Conservation (phyloP, 2,797 vertebrate genomes). For the Phrynocephalus vlangalii region DNA sequence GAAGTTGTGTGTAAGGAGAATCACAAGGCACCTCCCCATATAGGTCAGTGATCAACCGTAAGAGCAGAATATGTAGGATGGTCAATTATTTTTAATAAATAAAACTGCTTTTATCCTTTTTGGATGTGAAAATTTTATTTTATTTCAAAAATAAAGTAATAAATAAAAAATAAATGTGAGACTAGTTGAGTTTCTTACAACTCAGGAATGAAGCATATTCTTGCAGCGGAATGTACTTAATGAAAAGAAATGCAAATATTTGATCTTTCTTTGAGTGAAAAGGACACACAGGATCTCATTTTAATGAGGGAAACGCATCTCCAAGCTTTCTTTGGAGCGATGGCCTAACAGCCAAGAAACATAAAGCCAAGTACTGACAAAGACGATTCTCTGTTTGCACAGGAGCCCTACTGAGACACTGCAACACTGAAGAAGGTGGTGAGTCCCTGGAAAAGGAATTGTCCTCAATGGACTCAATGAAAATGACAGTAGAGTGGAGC, state of each 20-base stretch:
- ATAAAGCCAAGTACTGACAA: not conserved
- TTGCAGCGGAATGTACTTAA: slow-evolving; percentile 24
- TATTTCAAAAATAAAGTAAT: too few species aligned
- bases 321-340: slow-evolving; percentile 28
- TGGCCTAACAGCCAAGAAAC: slow-evolving; percentile 11
- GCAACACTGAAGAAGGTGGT: not conserved
- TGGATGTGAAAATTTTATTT: not conserved
- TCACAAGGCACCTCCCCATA: not conserved
- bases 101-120: slow-evolving; percentile 32
- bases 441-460: not conserved
- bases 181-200: slow-evolving; percentile 9
- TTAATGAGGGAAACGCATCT: not conserved
- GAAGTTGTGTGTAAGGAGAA: not conserved
- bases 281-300: slow-evolving; percentile 18
- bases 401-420: not conserved
- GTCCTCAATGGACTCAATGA: not conserved
- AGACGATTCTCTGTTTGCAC: not conserved
- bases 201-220: slow-evolving; percentile 64
- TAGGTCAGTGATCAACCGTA: not conserved
- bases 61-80: slow-evolving; percentile 1
- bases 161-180: too few species aligned
- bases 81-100: slow-evolving; percentile 45
- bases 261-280: slow-evolving; percentile 35
- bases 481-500: not conserved
- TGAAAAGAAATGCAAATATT: slow-evolving; percentile 62